A percentile compares a stretch with the other conserved stretches of the same genome.
Evolutionary conservation across 64 coral and sea anemone genomes (phyloP).

Genomic region (Platygyra sinensis): DNA sequence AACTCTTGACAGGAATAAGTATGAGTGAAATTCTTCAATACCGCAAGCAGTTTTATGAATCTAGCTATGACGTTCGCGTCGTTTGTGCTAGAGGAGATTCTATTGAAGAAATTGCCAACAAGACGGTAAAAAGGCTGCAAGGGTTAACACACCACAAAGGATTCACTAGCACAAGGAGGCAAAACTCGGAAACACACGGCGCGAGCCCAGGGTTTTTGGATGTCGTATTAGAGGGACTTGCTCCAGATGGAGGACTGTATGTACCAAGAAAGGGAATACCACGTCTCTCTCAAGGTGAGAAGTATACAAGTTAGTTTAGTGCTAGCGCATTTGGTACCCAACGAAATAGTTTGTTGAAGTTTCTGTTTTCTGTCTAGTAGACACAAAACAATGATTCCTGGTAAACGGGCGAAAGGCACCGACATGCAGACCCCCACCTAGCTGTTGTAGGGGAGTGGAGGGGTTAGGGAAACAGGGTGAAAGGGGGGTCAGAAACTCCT

Average conservation of each 20-base stretch:
- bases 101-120: conserved; percentile 52
- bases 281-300: conserved; percentile 38
- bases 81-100: conserved; percentile 71
- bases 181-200: neutral
- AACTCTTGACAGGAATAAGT: conserved; percentile 49
- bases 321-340: neutral
- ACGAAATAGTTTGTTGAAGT: too few relatives aligned
- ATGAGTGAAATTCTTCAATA: conserved; percentile 76
- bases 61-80: conserved; percentile 78
- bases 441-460: too few relatives aligned
- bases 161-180: conserved; percentile 72
- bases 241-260: conserved; percentile 53
- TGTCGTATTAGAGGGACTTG: conserved; percentile 65
- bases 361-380: too few relatives aligned
- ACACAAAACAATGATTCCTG: too few relatives aligned
- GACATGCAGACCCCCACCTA: too few relatives aligned
- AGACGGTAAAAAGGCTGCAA: conserved; percentile 34
- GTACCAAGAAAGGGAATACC: conserved; percentile 58
- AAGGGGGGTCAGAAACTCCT: too few relatives aligned
- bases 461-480: too few relatives aligned
- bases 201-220: conserved; percentile 61
- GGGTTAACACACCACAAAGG: neutral
- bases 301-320: neutral
- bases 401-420: too few relatives aligned
- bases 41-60: conserved; percentile 90